Percentiles rank a stretch among this genome's conserved stretches.
These are phyloP conservation scores for Amphipyra berbera DNA, from an alignment of 2,888 invertebrate genomes.

Conservation along the genomic window DNA sequence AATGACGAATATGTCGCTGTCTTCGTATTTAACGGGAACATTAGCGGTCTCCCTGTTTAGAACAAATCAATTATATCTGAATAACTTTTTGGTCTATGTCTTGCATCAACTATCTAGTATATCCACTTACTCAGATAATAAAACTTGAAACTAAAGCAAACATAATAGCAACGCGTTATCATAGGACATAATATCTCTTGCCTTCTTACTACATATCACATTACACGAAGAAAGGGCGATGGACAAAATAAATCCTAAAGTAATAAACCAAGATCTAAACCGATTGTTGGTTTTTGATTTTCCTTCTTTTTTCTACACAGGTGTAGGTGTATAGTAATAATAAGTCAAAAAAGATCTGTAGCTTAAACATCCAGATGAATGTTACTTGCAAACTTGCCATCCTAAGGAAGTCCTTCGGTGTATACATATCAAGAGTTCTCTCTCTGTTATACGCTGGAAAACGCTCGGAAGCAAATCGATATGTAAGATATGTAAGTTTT, in stretches of 20 bases:
- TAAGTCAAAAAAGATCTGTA: too few relatives aligned
- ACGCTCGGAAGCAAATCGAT: not conserved
- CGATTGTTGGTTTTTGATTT: not conserved
- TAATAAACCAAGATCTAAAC: not conserved
- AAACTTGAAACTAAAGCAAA: conserved; percentile 19
- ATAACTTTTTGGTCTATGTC: conserved; percentile 2
- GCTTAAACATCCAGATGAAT: too few relatives aligned
- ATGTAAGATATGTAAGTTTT: not conserved
- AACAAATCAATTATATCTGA: not conserved
- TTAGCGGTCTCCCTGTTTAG: not conserved
- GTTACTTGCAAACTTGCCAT: too few relatives aligned
- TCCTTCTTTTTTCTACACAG: too few relatives aligned
- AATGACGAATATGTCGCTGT: conserved; percentile 8
- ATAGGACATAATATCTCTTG: conserved; percentile 8
- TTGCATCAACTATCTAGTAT: conserved; percentile 7
- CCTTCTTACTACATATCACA: conserved; percentile 31
- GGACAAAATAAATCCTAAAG: conserved; percentile 12
- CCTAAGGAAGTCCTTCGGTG: not conserved
- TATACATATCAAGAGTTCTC: not conserved
- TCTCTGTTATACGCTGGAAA: not conserved
- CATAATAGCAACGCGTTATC: conserved; percentile 14
- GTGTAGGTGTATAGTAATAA: too few relatives aligned
- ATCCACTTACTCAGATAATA: conserved; percentile 7
- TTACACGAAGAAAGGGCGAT: conserved; percentile 27
- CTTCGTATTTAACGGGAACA: not conserved